Conservation (phyloP, 2,888 invertebrate species). For the Catocala fraxini region DNA sequence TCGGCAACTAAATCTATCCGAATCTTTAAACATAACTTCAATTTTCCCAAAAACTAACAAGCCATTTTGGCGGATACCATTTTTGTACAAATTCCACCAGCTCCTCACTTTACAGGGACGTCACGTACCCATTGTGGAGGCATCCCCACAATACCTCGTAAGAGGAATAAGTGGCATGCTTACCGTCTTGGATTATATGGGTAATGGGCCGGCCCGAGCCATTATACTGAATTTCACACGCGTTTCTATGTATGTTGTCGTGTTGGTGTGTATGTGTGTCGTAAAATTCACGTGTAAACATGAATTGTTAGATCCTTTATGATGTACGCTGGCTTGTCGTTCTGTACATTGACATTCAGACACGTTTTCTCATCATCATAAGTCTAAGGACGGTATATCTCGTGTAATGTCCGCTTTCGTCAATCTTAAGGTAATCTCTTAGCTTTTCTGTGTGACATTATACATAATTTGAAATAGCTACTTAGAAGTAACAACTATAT, state of each 20-base stretch:
- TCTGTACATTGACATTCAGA: not conserved
- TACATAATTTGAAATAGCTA: too few relatives aligned
- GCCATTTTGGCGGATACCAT: conserved; percentile 15
- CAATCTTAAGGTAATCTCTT: not conserved
- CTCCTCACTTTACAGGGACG: conserved; percentile 42
- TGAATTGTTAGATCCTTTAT: conserved; percentile 14
- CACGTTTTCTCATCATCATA: conserved; percentile 1
- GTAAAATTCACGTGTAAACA: conserved; percentile 16
- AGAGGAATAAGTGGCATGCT: conserved; percentile 56
- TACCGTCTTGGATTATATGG: conserved; percentile 57
- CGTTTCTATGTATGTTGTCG: conserved; percentile 23
- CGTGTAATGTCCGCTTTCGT: not conserved
- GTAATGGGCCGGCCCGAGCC: conserved; percentile 48
- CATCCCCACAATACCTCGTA: conserved; percentile 54
- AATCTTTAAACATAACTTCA: conserved; percentile 15
- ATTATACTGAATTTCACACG: conserved; percentile 49
- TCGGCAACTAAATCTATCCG: not conserved
- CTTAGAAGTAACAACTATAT: too few relatives aligned
- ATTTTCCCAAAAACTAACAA: conserved; percentile 29
- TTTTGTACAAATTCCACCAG: conserved; percentile 44
- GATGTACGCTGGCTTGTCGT: conserved; percentile 2
- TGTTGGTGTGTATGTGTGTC: conserved; percentile 12
- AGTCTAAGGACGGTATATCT: not conserved
- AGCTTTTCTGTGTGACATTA: not conserved
- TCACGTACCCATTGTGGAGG: conserved; percentile 50